Evolutionary conservation across 2,113 vertebrate species (phyloP).

Genomic region (Python bivittatus): DNA sequence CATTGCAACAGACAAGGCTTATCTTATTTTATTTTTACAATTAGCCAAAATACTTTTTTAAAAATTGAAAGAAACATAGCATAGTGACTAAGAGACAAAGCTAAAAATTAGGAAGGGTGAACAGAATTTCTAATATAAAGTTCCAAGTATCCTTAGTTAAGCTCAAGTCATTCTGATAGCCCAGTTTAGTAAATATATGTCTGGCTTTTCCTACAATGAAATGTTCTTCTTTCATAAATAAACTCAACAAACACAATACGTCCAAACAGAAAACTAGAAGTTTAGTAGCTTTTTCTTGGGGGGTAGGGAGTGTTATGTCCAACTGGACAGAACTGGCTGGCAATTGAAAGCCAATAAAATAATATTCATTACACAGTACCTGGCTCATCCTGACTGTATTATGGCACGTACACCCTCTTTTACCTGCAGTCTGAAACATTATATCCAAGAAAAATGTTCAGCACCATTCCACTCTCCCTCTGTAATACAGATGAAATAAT

Average conservation of each 20-base stretch:
- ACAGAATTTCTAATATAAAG: not conserved
- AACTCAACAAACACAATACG: not conserved
- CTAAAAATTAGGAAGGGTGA: not conserved
- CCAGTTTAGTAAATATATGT: not conserved
- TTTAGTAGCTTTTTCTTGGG: not conserved
- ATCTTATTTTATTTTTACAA: constrained; percentile 7
- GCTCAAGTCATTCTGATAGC: not conserved
- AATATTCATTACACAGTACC: too few relatives aligned
- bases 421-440: too few relatives aligned
- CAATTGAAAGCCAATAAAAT: not conserved
- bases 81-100: too few relatives aligned
- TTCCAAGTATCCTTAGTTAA: not conserved
- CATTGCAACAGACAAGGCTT: not conserved
- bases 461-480: too few relatives aligned
- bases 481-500: too few relatives aligned
- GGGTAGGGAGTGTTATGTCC: not conserved
- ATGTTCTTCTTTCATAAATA: not conserved
- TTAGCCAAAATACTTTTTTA: constrained; percentile 2
- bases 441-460: too few relatives aligned
- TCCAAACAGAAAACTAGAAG: not conserved
- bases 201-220: not conserved
- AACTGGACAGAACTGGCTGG: too few relatives aligned
- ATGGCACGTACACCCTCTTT: too few relatives aligned
- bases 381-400: too few relatives aligned
- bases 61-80: constrained; percentile 2